phyloP scores from a whole-genome alignment of 2,888 invertebrate species.

The Lissonota sp. region DNA sequence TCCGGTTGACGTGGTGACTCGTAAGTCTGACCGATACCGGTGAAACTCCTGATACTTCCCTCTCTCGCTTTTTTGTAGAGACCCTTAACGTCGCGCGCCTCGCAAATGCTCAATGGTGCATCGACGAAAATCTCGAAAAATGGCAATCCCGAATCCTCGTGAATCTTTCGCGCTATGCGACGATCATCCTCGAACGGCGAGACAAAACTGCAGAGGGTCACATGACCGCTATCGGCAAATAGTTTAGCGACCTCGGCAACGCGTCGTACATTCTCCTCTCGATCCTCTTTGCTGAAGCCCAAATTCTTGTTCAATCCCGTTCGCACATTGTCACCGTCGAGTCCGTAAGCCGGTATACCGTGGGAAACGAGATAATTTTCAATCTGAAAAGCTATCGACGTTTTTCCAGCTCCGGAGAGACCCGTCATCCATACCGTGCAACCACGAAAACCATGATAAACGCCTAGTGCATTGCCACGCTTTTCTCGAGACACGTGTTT shows the following conservation, averaged over 20 bases:
- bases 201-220: conserved; percentile 98
- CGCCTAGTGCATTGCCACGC: conserved; percentile 94
- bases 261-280: conserved; percentile 98
- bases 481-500: conserved; percentile 96
- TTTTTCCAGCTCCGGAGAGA: conserved; percentile 96
- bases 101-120: conserved; percentile 96
- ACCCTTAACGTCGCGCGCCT: conserved; percentile 97
- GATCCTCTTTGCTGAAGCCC: conserved; percentile 95
- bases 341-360: conserved; percentile 96
- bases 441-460: conserved; percentile 94
- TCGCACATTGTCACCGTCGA: conserved; percentile 98
- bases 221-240: conserved; percentile 98
- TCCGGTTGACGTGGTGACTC: conserved; percentile 94
- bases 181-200: conserved; percentile 97
- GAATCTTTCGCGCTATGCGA: conserved; percentile 93
- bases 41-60: conserved; percentile 93
- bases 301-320: conserved; percentile 98
- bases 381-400: conserved; percentile 97
- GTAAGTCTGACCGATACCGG: conserved; percentile 97
- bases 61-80: conserved; percentile 98
- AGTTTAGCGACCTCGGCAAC: conserved; percentile 98
- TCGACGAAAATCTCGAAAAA: conserved; percentile 99
- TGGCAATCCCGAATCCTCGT: conserved; percentile 92
- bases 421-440: conserved; percentile 99
- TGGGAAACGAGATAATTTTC: conserved; percentile 95